A percentile compares a stretch with the other conserved stretches of the same genome.
Evolutionary conservation across 2,797 vertebrate species (phyloP).

Genomic region (Acrossocheilus fasciatus): DNA sequence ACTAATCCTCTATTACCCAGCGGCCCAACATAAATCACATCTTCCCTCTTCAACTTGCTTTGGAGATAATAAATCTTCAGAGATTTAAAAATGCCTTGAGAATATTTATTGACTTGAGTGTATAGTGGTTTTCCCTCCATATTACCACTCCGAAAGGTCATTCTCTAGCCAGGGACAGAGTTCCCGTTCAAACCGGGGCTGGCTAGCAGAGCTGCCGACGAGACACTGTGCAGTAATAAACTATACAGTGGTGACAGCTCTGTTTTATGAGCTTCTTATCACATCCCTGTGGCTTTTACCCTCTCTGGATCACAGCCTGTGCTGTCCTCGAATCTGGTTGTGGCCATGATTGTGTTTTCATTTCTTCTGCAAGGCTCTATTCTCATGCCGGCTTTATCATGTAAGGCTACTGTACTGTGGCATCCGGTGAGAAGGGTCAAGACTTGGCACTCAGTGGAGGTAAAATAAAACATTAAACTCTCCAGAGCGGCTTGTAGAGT

Average conservation of each 20-base stretch:
- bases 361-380: slow-evolving; percentile 36
- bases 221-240: slow-evolving; percentile 34
- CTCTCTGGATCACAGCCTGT: slow-evolving; percentile 16
- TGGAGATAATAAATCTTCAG: slow-evolving; percentile 28
- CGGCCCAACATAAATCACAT: slow-evolving; percentile 37
- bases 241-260: slow-evolving; percentile 34
- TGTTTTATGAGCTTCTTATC: slow-evolving; percentile 52
- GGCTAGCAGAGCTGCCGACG: slow-evolving; percentile 13
- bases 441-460: slow-evolving; percentile 24
- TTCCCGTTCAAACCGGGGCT: slow-evolving; percentile 3
- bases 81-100: slow-evolving; percentile 43
- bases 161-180: slow-evolving; percentile 33
- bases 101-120: slow-evolving; percentile 44
- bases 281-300: slow-evolving; percentile 36
- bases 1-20: slow-evolving; percentile 42
- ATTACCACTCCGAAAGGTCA: slow-evolving; percentile 17
- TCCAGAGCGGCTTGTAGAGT: slow-evolving; percentile 1
- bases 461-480: slow-evolving; percentile 46
- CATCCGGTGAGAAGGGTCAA: slow-evolving; percentile 12
- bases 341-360: slow-evolving; percentile 29
- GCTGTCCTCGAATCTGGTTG: background rate
- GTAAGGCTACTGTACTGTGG: background rate
- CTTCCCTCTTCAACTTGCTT: slow-evolving; percentile 17
- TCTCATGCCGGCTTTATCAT: slow-evolving; percentile 34
- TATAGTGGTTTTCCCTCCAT: slow-evolving; percentile 21